phyloP scores from a whole-genome alignment of 2,797 vertebrate genomes.

The Pipistrellus nathusii region DNA sequence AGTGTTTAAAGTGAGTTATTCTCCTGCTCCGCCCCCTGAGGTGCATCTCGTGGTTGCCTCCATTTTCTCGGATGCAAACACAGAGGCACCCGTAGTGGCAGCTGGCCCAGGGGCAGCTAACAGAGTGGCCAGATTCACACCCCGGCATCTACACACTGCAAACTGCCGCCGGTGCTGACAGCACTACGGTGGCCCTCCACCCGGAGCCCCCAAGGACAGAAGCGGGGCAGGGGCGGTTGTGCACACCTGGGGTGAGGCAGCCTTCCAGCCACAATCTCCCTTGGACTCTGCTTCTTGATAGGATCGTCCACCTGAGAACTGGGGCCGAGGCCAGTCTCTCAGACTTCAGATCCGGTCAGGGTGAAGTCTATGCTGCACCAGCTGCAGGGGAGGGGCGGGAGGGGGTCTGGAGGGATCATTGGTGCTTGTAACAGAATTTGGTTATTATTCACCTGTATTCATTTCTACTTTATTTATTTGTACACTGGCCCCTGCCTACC shows the following conservation, averaged over 20 bases:
- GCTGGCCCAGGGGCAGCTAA: not conserved
- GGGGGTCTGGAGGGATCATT: not conserved
- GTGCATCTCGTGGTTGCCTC: not conserved
- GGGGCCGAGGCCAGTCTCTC: not conserved
- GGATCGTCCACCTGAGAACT: not conserved
- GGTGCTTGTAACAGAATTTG: not conserved
- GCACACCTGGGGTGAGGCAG: not conserved
- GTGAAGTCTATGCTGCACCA: not conserved
- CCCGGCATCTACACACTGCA: not conserved
- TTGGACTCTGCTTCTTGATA: not conserved
- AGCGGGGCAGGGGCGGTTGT: not conserved
- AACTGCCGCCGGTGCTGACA: not conserved
- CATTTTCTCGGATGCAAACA: not conserved
- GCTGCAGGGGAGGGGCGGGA: fast-evolving
- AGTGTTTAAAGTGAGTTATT: constrained; percentile 21
- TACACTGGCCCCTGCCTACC: not conserved
- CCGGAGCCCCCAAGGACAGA: not conserved
- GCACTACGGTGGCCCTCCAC: too few relatives aligned
- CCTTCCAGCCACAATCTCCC: not conserved
- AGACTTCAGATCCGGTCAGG: not conserved
- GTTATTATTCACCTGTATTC: not conserved
- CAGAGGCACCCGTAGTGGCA: not conserved
- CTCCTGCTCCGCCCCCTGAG: not conserved
- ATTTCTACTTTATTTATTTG: constrained; percentile 26
- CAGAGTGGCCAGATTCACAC: not conserved